phyloP scores from a whole-genome alignment of 2,113 vertebrate species.

The Nannobrachium achirus region DNA sequence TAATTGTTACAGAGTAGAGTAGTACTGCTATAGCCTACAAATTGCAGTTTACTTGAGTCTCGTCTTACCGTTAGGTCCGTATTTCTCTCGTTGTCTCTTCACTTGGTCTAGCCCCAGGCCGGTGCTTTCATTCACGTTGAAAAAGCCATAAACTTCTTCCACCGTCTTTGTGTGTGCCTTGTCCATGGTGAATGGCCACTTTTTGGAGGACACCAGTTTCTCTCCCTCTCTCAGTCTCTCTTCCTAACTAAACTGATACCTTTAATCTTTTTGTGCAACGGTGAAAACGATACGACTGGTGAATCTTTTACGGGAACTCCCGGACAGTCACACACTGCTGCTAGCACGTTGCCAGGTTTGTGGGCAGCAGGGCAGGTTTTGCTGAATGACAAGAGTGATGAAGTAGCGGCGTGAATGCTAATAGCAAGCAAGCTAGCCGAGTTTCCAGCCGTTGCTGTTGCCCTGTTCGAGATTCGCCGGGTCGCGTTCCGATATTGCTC shows the following conservation, averaged over 20 bases:
- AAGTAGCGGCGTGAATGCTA: constrained; percentile 52
- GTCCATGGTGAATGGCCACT: constrained; percentile 86
- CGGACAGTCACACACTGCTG: not conserved
- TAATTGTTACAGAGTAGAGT: too few relatives aligned
- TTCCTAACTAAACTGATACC: not conserved
- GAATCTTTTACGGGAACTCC: not conserved
- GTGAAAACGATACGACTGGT: too few relatives aligned
- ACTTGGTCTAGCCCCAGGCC: constrained; percentile 92
- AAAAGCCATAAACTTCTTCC: constrained; percentile 93
- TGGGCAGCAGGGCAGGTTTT: constrained; percentile 40
- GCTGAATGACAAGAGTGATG: constrained; percentile 33
- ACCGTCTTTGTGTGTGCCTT: constrained; percentile 99
- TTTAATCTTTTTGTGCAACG: too few relatives aligned
- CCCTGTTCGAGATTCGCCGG: constrained; percentile 56
- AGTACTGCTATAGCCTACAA: too few relatives aligned
- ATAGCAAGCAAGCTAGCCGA: constrained; percentile 58
- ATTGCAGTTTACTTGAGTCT: too few relatives aligned
- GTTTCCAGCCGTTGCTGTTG: constrained; percentile 41
- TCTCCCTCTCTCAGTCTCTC: constrained; percentile 24
- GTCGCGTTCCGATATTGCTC: constrained; percentile 49
- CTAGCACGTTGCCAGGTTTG: not conserved
- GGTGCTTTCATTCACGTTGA: constrained; percentile 95
- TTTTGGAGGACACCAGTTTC: constrained; percentile 51
- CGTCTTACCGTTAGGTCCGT: constrained; percentile 95
- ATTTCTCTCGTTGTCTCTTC: constrained; percentile 93